phyloP scores from a whole-genome alignment of 2,797 vertebrate genomes.

The Clarias fuscus region DNA sequence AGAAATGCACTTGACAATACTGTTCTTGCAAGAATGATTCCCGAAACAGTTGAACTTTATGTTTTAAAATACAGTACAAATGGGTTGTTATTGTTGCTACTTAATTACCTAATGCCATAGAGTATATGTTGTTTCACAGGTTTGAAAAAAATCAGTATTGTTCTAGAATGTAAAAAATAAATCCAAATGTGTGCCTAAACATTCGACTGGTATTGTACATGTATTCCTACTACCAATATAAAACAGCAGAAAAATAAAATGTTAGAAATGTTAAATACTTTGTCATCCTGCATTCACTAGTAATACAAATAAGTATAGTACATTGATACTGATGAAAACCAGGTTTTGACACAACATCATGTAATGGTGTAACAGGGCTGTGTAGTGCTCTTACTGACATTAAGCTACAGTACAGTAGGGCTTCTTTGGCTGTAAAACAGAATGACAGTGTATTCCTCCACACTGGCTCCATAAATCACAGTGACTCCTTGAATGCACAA shows the following conservation, averaged over 20 bases:
- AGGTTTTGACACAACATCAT: not conserved
- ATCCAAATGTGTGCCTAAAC: no score
- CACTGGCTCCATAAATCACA: constrained; percentile 17
- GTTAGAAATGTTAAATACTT: not conserved
- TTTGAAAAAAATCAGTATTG: no score
- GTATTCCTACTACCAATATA: no score
- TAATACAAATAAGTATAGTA: not conserved
- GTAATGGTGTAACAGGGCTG: not conserved
- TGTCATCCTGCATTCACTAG: not conserved
- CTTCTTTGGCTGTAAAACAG: constrained; percentile 30
- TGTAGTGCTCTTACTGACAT: constrained; percentile 42
- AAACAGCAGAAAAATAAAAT: not conserved
- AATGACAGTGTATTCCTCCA: constrained; percentile 32
- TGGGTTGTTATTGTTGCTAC: no score
- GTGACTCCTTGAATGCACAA: constrained; percentile 7
- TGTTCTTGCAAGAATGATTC: no score
- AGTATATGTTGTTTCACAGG: no score
- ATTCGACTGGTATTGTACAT: no score
- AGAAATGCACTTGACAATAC: no score
- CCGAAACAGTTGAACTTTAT: no score
- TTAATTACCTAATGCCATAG: no score
- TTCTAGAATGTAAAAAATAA: no score
- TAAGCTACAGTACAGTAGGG: constrained; percentile 51
- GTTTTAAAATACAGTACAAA: no score
- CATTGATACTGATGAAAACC: not conserved